phyloP scores from a whole-genome alignment of 2,113 vertebrate species.

The Montifringilla adamsi region DNA sequence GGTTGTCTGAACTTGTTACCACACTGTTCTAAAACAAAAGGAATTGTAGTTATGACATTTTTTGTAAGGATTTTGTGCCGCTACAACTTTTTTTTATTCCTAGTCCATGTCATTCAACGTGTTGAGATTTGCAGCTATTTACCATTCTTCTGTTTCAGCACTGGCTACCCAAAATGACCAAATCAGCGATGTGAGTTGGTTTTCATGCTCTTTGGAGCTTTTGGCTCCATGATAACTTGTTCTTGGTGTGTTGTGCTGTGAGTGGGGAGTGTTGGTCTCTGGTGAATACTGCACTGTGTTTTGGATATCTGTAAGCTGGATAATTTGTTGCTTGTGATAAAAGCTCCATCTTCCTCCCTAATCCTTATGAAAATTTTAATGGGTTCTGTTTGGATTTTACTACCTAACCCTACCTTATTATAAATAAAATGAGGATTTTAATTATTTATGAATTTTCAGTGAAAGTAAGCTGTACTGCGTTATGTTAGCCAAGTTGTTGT shows the following conservation, averaged over 20 bases:
- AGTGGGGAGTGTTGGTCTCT: background rate
- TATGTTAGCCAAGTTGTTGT: background rate
- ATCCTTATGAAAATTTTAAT: background rate
- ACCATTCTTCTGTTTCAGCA: background rate
- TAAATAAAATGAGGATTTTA: background rate
- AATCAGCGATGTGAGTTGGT: rapidly evolving
- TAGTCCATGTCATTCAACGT: background rate
- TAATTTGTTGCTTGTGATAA: background rate
- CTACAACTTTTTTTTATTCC: background rate
- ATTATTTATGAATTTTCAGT: background rate
- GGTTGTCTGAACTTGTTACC: background rate
- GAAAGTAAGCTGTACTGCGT: background rate
- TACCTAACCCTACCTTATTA: background rate
- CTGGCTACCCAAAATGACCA: background rate
- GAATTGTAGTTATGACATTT: conserved; percentile 9
- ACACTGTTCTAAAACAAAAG: conserved; percentile 7
- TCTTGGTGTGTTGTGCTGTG: background rate
- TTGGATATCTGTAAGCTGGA: background rate
- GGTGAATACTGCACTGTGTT: background rate
- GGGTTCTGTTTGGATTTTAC: background rate
- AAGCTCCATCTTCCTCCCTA: background rate
- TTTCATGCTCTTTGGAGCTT: background rate
- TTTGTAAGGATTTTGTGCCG: background rate
- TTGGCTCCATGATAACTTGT: background rate
- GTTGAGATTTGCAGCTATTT: background rate